These are phyloP conservation scores for Chrosomus eos DNA, from an alignment of 2,797 vertebrate species.

Conservation along the genomic window DNA sequence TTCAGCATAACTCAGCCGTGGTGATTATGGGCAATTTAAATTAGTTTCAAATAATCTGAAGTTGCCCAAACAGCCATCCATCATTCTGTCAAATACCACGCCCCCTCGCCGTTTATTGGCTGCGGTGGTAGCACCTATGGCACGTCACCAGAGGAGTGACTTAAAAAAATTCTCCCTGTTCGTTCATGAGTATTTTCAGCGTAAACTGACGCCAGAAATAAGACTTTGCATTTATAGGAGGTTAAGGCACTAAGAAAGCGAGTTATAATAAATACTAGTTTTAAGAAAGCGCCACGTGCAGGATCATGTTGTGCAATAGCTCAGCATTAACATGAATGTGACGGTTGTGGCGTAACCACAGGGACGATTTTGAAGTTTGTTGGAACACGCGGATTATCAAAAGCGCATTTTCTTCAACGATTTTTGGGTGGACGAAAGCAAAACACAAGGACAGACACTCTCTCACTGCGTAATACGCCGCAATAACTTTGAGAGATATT, in stretches of 20 bases:
- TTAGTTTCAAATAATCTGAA: slow-evolving; percentile 55
- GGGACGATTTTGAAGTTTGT: slow-evolving; percentile 46
- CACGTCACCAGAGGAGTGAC: slow-evolving; percentile 63
- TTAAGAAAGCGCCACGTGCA: background rate
- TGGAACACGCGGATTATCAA: slow-evolving; percentile 53
- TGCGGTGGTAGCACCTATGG: slow-evolving; percentile 36
- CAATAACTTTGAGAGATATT: background rate
- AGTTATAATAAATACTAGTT: background rate
- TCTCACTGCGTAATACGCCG: slow-evolving; percentile 3
- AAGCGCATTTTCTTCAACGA: slow-evolving; percentile 4
- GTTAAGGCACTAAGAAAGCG: background rate
- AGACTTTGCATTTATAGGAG: background rate
- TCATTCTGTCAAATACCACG: slow-evolving; percentile 64
- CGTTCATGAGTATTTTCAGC: slow-evolving; percentile 38
- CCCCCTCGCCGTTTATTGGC: slow-evolving; percentile 59
- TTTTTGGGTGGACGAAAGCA: slow-evolving; percentile 16
- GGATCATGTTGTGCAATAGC: background rate
- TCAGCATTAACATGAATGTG: slow-evolving; percentile 13
- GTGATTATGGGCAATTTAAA: slow-evolving; percentile 62
- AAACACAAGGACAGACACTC: background rate
- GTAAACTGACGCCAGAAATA: slow-evolving; percentile 20
- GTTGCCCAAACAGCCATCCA: slow-evolving; percentile 66
- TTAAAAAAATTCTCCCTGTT: slow-evolving; percentile 49
- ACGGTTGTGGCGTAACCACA: background rate
- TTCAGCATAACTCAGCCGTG: slow-evolving; percentile 48